Evolutionary conservation across 2,888 invertebrate species (phyloP), one percentile per base, ranked within the genome.

Genomic region (Rhingia campestris): DNA sequence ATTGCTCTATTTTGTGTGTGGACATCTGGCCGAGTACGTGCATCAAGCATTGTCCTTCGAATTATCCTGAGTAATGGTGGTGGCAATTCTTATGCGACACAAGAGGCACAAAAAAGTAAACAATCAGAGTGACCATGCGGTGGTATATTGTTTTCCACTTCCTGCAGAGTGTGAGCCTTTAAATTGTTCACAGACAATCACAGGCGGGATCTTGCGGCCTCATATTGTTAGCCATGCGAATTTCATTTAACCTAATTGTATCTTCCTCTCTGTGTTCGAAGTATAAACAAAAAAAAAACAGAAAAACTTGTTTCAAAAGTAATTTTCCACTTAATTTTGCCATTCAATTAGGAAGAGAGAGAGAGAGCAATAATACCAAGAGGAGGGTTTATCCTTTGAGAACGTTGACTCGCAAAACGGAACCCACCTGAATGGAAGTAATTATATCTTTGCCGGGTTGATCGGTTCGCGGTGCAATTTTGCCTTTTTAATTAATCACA

Each of bases 241-340:
- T 73, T 66, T 58, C 32, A 35, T 49, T 61, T 53, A 81, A 35
- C 56, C 67, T 53, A 81, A 81, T 74, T 81, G 63, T 81, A 12
- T 74, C 51, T 47, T 67, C 10, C 33, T 37, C 35, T 63, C 39
- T 9, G 6, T 14, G 5, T 49, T 6, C 49, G 35, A 9, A 30
- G 10, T 6, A 39, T 4, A 6, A 4, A 5, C n/a, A 4, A 32
- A 67, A 39, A 56, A 37, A 39, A 12, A 0, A 9, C 12, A 49
- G 33, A 56, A n/a, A 69, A 58, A 56, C 30, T 41, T 53, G 10
- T n/a, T 22, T 72, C 49, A n/a, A 69, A 73, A 74, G 33, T 53
- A 74, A 84, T 79, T 84, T 84, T 84, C 79, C 79, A 64, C 74
- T 74, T 79, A 84, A 82, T 82, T 82, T 77, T 82, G 47, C 61